These are phyloP conservation scores for Azemiops feae DNA, from an alignment of 2,113 vertebrate species.

Conservation along the genomic window DNA sequence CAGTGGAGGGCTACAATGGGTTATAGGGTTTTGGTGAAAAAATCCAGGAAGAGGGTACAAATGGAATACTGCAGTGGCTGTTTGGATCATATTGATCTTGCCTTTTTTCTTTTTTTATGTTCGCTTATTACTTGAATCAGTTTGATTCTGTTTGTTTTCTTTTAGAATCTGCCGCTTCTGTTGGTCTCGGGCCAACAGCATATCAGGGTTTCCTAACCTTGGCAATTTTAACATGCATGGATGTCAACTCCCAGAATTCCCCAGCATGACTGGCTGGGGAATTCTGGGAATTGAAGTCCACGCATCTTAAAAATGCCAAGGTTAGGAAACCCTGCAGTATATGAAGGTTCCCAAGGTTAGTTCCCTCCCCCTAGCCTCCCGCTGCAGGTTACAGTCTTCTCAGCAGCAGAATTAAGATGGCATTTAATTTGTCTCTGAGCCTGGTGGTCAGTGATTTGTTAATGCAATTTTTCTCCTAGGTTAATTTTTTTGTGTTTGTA, in stretches of 20 bases:
- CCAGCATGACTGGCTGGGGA: neutral
- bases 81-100: slow-evolving; percentile 86
- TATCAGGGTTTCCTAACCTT: slow-evolving; percentile 48
- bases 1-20: neutral
- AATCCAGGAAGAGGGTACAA: slow-evolving; percentile 67
- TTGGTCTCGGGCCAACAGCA: slow-evolving; percentile 57
- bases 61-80: slow-evolving; percentile 59
- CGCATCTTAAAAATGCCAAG: neutral
- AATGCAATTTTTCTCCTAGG: slow-evolving; percentile 72
- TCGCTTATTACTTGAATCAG: slow-evolving; percentile 77
- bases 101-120: slow-evolving; percentile 66
- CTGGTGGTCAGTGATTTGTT: slow-evolving; percentile 76
- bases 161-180: slow-evolving; percentile 65
- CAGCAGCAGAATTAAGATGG: slow-evolving; percentile 65
- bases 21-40: slow-evolving; percentile 32
- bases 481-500: slow-evolving; percentile 79
- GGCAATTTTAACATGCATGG: neutral
- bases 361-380: slow-evolving; percentile 27
- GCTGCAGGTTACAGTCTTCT: slow-evolving; percentile 4
- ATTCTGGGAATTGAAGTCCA: neutral
- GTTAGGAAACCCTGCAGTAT: slow-evolving; percentile 19
- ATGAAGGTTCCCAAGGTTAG: slow-evolving; percentile 61
- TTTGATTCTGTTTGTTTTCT: slow-evolving; percentile 75
- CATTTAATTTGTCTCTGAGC: slow-evolving; percentile 74
- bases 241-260: neutral